A percentile compares a stretch with the other conserved stretches of the same genome.
Evolutionary conservation across 2,797 vertebrate species (phyloP).

Genomic region (Tarsius wallacei): DNA sequence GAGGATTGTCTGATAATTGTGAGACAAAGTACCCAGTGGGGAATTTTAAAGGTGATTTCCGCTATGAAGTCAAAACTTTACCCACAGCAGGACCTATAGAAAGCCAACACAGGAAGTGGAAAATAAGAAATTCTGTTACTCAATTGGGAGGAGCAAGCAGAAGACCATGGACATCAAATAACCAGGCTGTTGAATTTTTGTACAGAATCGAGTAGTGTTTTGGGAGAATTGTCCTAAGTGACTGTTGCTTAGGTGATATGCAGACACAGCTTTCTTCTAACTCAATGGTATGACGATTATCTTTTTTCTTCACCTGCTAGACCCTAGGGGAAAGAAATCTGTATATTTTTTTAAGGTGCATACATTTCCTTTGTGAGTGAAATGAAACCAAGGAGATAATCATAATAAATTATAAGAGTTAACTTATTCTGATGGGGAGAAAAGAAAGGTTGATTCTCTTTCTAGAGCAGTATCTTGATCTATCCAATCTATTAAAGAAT

Average conservation of each 20-base stretch:
- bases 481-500: slow-evolving; percentile 75
- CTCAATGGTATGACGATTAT: slow-evolving; percentile 62
- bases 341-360: slow-evolving; percentile 22
- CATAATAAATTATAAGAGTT: slow-evolving; percentile 64
- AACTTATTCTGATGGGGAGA: slow-evolving; percentile 3
- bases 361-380: slow-evolving; percentile 58
- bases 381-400: slow-evolving; percentile 66
- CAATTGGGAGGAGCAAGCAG: not conserved
- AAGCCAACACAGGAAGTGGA: not conserved
- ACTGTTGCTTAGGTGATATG: slow-evolving; percentile 60
- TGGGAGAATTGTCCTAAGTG: slow-evolving; percentile 24
- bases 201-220: slow-evolving; percentile 24
- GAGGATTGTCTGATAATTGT: slow-evolving; percentile 28
- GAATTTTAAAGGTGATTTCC: slow-evolving; percentile 68
- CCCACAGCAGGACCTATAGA: not conserved
- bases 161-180: not conserved
- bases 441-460: slow-evolving; percentile 64
- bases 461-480: slow-evolving; percentile 51
- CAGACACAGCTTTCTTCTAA: slow-evolving; percentile 54
- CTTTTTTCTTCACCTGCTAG: slow-evolving; percentile 76
- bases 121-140: slow-evolving; percentile 38
- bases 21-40: slow-evolving; percentile 45
- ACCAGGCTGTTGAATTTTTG: slow-evolving; percentile 43
- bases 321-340: slow-evolving; percentile 34
- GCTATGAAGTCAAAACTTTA: slow-evolving; percentile 71